phyloP scores from a whole-genome alignment of 2,888 invertebrate genomes.

The Phytoseiulus persimilis region DNA sequence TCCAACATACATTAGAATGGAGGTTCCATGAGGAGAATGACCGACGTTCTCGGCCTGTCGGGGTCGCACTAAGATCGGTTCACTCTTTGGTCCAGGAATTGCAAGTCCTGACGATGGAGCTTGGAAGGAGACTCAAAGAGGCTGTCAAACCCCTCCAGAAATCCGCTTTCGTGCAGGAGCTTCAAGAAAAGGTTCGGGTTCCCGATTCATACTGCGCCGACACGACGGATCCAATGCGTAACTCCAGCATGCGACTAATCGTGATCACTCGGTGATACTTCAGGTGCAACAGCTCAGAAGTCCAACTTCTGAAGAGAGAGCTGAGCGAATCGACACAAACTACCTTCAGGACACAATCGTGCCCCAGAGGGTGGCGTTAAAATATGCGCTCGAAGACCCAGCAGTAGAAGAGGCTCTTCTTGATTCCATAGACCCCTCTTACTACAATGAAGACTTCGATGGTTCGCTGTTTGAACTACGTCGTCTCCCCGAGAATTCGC shows the following conservation, averaged over 20 bases:
- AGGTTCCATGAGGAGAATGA: no score
- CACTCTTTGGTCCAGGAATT: neutral
- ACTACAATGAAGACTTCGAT: conserved; percentile 28
- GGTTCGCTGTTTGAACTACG: neutral
- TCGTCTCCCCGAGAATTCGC: neutral
- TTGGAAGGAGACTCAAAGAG: conserved; percentile 18
- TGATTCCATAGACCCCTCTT: neutral
- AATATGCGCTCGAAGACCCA: conserved; percentile 24
- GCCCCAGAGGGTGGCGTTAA: conserved; percentile 8
- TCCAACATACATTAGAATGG: no score
- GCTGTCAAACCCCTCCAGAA: conserved; percentile 36
- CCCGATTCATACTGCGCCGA: neutral
- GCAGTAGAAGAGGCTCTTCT: conserved; percentile 30
- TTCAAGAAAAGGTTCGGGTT: conserved; percentile 26
- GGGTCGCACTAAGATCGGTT: no score
- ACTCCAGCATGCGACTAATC: neutral
- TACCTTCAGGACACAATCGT: conserved; percentile 28
- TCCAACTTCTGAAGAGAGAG: conserved; percentile 12
- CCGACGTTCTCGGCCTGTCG: no score
- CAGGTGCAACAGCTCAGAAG: conserved; percentile 12
- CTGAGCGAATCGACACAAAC: neutral
- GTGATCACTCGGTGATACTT: neutral
- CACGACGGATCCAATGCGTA: no score
- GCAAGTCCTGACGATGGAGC: neutral
- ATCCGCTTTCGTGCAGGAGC: neutral